These are phyloP conservation scores for Onthophagus taurus DNA, from an alignment of 1,140 invertebrate genomes.

Conservation along the genomic window DNA sequence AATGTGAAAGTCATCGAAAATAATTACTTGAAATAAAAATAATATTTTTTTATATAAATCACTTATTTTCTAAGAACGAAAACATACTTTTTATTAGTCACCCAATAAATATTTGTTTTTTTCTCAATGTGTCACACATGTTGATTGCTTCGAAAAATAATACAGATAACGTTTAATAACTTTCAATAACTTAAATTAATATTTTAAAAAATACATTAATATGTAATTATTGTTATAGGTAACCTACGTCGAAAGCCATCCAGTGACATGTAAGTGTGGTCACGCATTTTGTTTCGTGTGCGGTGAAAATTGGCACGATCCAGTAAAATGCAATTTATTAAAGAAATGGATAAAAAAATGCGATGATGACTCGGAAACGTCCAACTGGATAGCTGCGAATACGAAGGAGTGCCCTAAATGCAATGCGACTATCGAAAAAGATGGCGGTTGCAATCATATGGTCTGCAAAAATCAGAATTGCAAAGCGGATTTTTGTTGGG, in stretches of 20 bases:
- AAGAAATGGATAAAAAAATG: conserved; percentile 71
- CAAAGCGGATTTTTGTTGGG: conserved; percentile 73
- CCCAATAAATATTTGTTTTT: no score
- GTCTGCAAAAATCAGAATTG: conserved; percentile 69
- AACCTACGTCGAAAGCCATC: conserved; percentile 49
- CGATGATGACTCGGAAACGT: conserved; percentile 72
- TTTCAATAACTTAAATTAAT: no score
- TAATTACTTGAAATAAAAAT: no score
- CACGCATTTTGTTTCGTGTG: conserved; percentile 63
- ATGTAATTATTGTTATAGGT: conserved; percentile 27
- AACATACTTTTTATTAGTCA: no score
- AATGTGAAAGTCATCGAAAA: no score
- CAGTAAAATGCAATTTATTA: conserved; percentile 58
- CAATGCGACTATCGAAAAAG: conserved; percentile 64
- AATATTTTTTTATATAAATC: no score
- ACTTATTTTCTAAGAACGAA: no score
- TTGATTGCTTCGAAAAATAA: no score
- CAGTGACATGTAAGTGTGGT: conserved; percentile 57
- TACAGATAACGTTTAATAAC: no score
- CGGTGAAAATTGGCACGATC: conserved; percentile 69
- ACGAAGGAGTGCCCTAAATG: conserved; percentile 75
- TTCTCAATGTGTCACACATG: no score
- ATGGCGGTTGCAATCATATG: conserved; percentile 75
- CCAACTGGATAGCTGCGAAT: conserved; percentile 72
- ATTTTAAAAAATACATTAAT: not conserved